These are phyloP conservation scores for Neodiprion virginianus DNA, from an alignment of 1,140 invertebrate species.

Conservation along the genomic window DNA sequence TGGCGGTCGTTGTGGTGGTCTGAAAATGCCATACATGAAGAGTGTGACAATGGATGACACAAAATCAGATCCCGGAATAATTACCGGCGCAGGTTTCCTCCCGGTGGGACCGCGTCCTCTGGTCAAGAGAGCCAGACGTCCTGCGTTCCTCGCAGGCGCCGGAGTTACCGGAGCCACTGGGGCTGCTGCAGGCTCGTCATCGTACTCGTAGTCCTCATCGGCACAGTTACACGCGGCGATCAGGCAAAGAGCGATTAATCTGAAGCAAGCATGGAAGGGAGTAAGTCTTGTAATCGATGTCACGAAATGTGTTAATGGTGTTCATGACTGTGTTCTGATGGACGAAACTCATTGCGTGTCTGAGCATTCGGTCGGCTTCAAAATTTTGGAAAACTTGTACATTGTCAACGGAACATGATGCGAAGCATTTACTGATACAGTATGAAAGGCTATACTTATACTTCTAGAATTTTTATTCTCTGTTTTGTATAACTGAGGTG, in stretches of 20 bases:
- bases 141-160: constrained; percentile 33
- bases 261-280: constrained; percentile 22
- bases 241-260: constrained; percentile 42
- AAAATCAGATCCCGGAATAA: constrained; percentile 3
- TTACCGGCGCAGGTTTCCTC: constrained; percentile 38
- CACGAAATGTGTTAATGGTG: not conserved
- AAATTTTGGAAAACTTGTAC: no score
- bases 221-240: constrained; percentile 39
- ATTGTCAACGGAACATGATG: no score
- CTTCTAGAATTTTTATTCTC: no score
- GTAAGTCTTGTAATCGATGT: not conserved
- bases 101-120: constrained; percentile 36
- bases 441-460: no score
- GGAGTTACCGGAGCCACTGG: constrained; percentile 42
- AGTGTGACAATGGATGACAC: not conserved
- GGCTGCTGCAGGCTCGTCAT: constrained; percentile 39
- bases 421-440: no score
- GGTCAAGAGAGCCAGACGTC: constrained; percentile 43
- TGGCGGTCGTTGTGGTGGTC: constrained; percentile 43
- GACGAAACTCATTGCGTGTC: no score
- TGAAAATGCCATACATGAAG: constrained; percentile 19
- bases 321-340: not conserved
- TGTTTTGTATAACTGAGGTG: no score
- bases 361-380: no score
- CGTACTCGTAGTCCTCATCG: constrained; percentile 49